Evolutionary conservation across 2,888 invertebrate genomes (phyloP), one percentile per base, ranked within the genome.

Genomic region (Phanerotoma sp.): DNA sequence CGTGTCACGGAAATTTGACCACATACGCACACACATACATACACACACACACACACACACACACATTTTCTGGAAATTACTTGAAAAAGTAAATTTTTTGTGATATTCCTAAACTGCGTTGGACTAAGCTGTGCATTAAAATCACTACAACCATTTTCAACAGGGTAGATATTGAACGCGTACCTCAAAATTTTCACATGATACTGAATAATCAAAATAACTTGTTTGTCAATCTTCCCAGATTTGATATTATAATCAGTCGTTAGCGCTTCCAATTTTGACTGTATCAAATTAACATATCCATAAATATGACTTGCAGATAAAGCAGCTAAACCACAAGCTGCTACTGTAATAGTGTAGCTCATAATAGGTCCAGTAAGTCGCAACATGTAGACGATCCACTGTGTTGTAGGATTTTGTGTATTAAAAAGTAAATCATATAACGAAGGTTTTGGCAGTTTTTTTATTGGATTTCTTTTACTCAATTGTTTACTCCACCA

Each of bases 121-220:
- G n/a, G n/a, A n/a, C n/a, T n/a, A n/a, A n/a, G n/a, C n/a, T n/a
- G n/a, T n/a, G n/a, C n/a, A n/a, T n/a, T n/a, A n/a, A n/a, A n/a
- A n/a, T n/a, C n/a, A n/a, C n/a, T n/a, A n/a, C n/a, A n/a, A n/a
- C n/a, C n/a, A n/a, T n/a, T n/a, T n/a, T n/a, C n/a, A n/a, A n/a
- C n/a, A n/a, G n/a, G n/a, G n/a, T n/a, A n/a, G n/a, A n/a, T n/a
- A n/a, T n/a, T n/a, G n/a, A n/a, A n/a, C n/a, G n/a, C n/a, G n/a
- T n/a, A 72, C 72, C 62, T 48, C 1, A 72, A 50, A 42, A 67
- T 66, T 9, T 61, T 53, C 10, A 56, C 60, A 53, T 67, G 67
- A 16, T 47, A 44, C 38, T 21, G 21, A 18, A 66, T 56, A 13
- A 67, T 56, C 7, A 40, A 20, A n/a, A 63, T 54, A 1, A 65